Evolutionary conservation across 2,797 vertebrate genomes (phyloP), one percentile per base, ranked within the genome.

Genomic region (Geotrypetes seraphini): DNA sequence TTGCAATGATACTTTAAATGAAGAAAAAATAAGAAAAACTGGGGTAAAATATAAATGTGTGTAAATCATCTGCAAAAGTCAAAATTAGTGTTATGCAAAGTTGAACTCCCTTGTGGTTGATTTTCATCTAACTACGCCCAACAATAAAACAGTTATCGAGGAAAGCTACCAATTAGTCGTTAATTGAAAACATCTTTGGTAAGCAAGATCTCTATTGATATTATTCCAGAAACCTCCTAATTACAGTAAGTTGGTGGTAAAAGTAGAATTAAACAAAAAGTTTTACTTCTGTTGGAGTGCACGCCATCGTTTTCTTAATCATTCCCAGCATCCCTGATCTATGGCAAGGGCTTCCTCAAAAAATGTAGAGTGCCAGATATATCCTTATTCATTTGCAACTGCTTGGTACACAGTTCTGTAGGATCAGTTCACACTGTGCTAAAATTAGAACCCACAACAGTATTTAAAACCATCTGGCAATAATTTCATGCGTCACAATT

Each of bases 171-270:
- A 75, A 72, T 79, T 60, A 51, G 63, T 57, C 69, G 65, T 70
- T 81, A 81, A 82, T 74, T 75, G 49, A 64, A 82, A 82, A 72
- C 75, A 82, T 69, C 65, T 74, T 52, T 63, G 50, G 30, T 53
- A 71, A 74, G 53, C 47, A 53, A 69, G 68, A 68, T 70, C 66
- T 63, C 63, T 53, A 60, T 44, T 72, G 66, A 68, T 70, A 72
- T 70, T 57, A 55, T 62, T 70, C 63, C 63, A 70, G 47, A 63
- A 66, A 46, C 56, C 54, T 55, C 43, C 51, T 81, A 75, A 82
- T 72, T 81, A 62, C 56, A 77, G 63, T 65, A 73, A 81, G 67
- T 78, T 70, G 60, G 63, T 67, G 63, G 70, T 66, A 53, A 57
- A 59, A 34, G 27, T 34, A 36, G 34, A 31, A 63, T 69, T 63